Evolutionary conservation across 2,113 vertebrate species (phyloP), one percentile per base, ranked within the genome.

Genomic region (Hydrolagus affinis): DNA sequence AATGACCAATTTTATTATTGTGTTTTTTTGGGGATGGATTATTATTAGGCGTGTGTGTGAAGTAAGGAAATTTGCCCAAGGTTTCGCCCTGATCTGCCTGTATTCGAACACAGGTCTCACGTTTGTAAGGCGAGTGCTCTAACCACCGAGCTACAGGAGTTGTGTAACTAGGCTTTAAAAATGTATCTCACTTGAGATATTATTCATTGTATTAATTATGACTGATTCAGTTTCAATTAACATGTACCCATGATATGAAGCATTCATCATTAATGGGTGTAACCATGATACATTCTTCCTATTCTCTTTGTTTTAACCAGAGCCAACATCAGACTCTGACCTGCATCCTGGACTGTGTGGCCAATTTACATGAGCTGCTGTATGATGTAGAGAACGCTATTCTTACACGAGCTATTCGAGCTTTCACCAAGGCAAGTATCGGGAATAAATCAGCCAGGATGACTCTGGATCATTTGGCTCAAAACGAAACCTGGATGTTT

Each of bases 331-430:
- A 97, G 87, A 97, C 97, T 8, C 88, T 98, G 88, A 90, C 98
- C 59, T 98, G 97, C 57, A 91, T 98, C 88, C 91, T 99, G 11
- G 93, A 96, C 73, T 99, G 97, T 85, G 89, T 95, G 30, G 95
- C 93, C 87, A 94, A 90, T 88, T 92, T 99, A 86, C 90, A 94
- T 71, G 88, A 88, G 0, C 88, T 96, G 9, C 95, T 97, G n/a
- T 86, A 87, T 57, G 92, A 95, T 0, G 89, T 97, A 88, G 95
- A 98, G 89, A 93, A 91, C 0, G 90, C 92, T 86, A 91, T 97
- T 87, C 91, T 99, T 69, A 87, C 91, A 86, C 95, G 93, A 1
- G 93, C 94, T 86, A 93, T 98, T 89, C 92, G 93, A 93, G 95
- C 94, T 73, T 98, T 98, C 88, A 98, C 97, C 28, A 95, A 95